These are phyloP conservation scores for Orthosia incerta DNA, from an alignment of 2,888 invertebrate species.

Conservation along the genomic window DNA sequence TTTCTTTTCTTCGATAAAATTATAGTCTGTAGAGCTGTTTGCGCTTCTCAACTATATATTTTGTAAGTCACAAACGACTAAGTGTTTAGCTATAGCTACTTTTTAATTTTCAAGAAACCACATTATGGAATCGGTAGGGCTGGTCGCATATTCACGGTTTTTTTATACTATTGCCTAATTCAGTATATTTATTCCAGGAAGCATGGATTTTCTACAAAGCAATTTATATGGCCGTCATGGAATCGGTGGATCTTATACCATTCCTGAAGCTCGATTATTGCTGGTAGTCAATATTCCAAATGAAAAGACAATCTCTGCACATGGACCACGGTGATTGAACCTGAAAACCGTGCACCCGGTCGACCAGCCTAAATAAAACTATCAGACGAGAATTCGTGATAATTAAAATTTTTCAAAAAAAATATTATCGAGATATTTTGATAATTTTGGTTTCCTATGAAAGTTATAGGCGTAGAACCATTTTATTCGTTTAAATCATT, in stretches of 20 bases:
- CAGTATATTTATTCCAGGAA: neutral
- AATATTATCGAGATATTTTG: no score
- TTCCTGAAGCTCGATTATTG: neutral
- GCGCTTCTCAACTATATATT: neutral
- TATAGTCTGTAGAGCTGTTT: constrained; percentile 8
- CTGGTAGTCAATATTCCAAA: neutral
- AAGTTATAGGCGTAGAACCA: no score
- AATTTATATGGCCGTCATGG: neutral
- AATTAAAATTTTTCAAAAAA: neutral
- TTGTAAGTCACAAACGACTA: neutral
- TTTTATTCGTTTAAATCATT: no score
- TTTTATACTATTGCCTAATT: neutral
- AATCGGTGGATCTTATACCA: neutral
- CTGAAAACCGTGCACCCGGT: neutral
- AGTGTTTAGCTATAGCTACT: neutral
- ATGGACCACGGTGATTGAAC: neutral
- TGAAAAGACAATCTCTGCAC: neutral
- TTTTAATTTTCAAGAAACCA: neutral
- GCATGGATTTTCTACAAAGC: neutral
- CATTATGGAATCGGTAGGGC: neutral
- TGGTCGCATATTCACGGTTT: neutral
- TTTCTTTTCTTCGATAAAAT: constrained; percentile 25
- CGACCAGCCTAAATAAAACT: neutral
- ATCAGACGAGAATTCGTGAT: neutral
- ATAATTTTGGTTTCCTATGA: no score